Base-by-base conservation (phyloP, 2,888 invertebrate genomes). In the Cataglyphis rosenhaueri region DNA sequence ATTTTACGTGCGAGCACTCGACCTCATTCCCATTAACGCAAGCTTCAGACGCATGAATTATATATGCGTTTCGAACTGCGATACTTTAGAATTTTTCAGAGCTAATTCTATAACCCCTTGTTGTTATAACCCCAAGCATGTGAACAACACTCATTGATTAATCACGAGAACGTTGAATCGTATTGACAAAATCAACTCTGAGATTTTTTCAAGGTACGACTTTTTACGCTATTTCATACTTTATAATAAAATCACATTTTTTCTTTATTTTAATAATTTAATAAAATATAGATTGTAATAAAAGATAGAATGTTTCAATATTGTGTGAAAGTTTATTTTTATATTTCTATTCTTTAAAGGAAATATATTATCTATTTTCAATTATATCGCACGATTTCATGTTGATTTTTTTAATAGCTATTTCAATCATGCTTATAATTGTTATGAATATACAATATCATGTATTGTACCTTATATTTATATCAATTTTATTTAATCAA, bases 1-100 rank as follows among this genome's bases (percentile, higher is more conserved):
- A 44, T 41, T 83, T 83, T 62, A 86, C 84, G 73, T 83, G 73
- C 66, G 61, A 86, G 52, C 66, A 74, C 75, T 76, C 84, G 74
- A 9, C 66, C 59, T 78, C 85, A 74, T 64, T 76, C 81, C 82
- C 81, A 88, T 86, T 85, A 88, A 73, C 88, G 70, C 70, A 25
- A 44, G 35, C 85, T 86, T 84, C 66, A 55, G 70, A 84, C 74
- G 21, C 84, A 81, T 85, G 84, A 86, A 88, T 88, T 84, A 82
- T 88, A 74, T 68, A 85, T 88, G 81, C 78, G 44, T 35, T 61
- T 48, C 41, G 21, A 62, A 82, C 81, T 76, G 70, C 84, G 85
- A 88, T 87, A 84, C 85, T 65, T 71, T 38, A 52, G 38, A 64
- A 52, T 35, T 83, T 64, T 62, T 81, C 79, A 61, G 79, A 44